A percentile compares a stretch with the other conserved stretches of the same genome.
Conservation (phyloP, 2,888 invertebrate genomes). For the Pseudococcus jackbeardsleyi region DNA sequence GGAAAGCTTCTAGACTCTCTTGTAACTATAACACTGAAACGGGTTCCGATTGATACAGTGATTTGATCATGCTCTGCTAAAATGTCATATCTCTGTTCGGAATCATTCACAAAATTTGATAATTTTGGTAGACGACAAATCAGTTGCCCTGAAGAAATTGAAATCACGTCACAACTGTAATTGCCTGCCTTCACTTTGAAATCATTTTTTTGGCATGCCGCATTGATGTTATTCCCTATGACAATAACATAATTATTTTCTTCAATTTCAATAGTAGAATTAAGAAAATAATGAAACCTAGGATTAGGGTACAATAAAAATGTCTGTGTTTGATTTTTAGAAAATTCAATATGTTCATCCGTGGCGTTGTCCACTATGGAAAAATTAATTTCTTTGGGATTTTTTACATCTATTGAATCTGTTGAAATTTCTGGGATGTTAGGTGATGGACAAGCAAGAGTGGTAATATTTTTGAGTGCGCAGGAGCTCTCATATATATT, state of each 20-base stretch:
- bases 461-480: slow-evolving; percentile 77
- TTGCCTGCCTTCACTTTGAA: neutral
- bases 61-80: neutral
- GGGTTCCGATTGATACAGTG: neutral
- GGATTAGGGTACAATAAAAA: neutral
- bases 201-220: neutral
- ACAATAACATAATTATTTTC: neutral
- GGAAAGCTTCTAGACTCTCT: too few relatives aligned
- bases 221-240: neutral
- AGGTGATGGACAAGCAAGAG: slow-evolving; percentile 85
- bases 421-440: slow-evolving; percentile 80
- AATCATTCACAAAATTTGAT: too few relatives aligned
- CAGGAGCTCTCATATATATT: slow-evolving; percentile 79
- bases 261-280: neutral
- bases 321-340: neutral
- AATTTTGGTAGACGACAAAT: neutral
- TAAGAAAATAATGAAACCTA: neutral
- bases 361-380: slow-evolving; percentile 83
- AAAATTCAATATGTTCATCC: slow-evolving; percentile 70
- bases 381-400: slow-evolving; percentile 84
- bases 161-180: neutral
- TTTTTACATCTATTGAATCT: slow-evolving; percentile 78
- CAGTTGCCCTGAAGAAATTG: neutral
- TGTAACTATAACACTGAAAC: too few relatives aligned
- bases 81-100: neutral